A percentile compares a stretch with the other conserved stretches of the same genome.
These are phyloP conservation scores for Scatophagus argus DNA, from an alignment of 2,113 vertebrate genomes.

Conservation along the genomic window DNA sequence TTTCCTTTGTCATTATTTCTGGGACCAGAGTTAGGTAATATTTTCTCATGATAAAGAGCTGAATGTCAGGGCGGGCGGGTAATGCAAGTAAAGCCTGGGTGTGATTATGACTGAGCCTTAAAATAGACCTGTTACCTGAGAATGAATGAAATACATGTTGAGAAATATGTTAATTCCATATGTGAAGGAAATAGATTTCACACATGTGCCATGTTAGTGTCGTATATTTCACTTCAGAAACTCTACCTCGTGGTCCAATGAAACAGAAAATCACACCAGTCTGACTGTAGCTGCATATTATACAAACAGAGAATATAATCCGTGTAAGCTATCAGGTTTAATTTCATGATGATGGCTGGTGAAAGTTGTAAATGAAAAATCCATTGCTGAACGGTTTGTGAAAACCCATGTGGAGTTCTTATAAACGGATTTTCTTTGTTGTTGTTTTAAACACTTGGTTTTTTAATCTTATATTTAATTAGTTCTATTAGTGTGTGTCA, in stretches of 20 bases:
- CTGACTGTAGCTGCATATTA: background rate
- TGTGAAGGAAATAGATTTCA: constrained; percentile 55
- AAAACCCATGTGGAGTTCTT: background rate
- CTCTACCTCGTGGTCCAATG: constrained; percentile 18
- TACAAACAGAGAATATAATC: background rate
- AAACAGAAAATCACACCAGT: background rate
- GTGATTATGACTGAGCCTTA: constrained; percentile 54
- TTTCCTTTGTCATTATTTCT: constrained; percentile 48
- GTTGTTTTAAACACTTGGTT: background rate
- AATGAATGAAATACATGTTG: constrained; percentile 51
- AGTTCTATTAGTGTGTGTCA: background rate
- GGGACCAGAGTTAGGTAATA: constrained; percentile 25
- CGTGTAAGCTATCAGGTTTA: background rate
- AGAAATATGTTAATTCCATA: constrained; percentile 51
- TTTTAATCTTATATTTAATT: background rate
- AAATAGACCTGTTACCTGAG: constrained; percentile 60
- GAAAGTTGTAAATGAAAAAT: background rate
- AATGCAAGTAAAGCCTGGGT: constrained; percentile 41
- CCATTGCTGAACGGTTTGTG: background rate
- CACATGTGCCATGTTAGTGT: constrained; percentile 50
- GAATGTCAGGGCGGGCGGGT: constrained; percentile 26
- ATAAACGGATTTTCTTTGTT: too few relatives aligned
- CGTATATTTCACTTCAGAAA: constrained; percentile 37
- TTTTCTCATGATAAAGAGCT: constrained; percentile 51
- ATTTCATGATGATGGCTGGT: constrained; percentile 3